Conservation (phyloP, 1,140 invertebrate species). For the Parapsyche elsis region DNA sequence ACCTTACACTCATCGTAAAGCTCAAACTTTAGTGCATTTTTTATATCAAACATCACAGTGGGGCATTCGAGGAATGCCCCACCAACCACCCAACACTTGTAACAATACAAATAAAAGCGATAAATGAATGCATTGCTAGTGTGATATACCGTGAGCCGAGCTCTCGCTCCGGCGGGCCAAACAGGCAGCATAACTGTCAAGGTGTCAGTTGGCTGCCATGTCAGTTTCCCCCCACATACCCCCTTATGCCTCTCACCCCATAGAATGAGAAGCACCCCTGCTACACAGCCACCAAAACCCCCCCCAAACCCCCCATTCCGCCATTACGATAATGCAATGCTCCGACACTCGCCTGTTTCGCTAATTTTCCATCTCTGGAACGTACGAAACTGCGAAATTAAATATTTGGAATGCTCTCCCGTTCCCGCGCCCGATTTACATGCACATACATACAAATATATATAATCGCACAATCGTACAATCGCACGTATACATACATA, state of each 20-base stretch:
- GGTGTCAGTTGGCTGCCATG: constrained; percentile 57
- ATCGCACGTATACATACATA: no score
- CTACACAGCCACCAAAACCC: not conserved
- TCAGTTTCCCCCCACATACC: constrained; percentile 47
- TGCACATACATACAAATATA: not conserved
- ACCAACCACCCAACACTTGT: no score
- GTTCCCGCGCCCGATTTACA: constrained; percentile 18
- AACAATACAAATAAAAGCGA: no score
- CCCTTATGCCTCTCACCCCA: not conserved
- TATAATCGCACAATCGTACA: no score
- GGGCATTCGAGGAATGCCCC: no score
- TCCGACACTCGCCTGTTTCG: constrained; percentile 43
- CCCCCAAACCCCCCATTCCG: constrained; percentile 35
- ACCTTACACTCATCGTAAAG: no score
- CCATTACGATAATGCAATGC: constrained; percentile 54
- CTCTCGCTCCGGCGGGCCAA: constrained; percentile 46
- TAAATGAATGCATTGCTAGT: not conserved
- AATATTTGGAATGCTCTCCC: constrained; percentile 47
- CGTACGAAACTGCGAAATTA: constrained; percentile 45
- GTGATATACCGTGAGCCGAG: constrained; percentile 2
- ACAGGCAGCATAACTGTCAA: constrained; percentile 56
- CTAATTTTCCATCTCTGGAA: constrained; percentile 48
- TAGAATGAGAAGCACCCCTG: constrained; percentile 42
- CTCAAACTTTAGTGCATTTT: no score
- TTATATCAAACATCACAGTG: no score